Conservation (phyloP, 1,140 invertebrate species). For the Sarcophaga peregrina region DNA sequence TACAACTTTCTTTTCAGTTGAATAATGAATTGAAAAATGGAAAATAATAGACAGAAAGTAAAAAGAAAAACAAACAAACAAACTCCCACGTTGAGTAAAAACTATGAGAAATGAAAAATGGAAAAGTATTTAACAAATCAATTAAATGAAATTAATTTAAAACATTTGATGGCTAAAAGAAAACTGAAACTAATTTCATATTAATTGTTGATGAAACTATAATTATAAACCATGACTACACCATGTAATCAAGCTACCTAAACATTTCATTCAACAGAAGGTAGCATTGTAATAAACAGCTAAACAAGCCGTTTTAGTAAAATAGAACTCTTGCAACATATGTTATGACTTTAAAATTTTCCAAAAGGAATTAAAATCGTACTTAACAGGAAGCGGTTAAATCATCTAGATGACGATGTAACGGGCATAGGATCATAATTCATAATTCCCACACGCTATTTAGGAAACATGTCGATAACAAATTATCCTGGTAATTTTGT, state of each 20-base stretch:
- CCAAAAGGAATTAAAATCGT: background rate
- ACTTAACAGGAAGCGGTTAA: background rate
- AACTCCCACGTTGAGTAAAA: slow-evolving; percentile 31
- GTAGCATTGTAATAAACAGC: slow-evolving; percentile 25
- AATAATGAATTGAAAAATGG: too few species aligned
- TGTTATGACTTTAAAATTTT: slow-evolving; percentile 28
- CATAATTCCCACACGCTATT: background rate
- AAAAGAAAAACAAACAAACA: background rate
- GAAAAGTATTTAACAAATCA: slow-evolving; percentile 27
- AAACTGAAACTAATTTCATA: background rate
- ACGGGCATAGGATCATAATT: background rate
- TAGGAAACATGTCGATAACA: slow-evolving; percentile 9
- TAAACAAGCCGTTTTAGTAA: background rate
- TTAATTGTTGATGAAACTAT: slow-evolving; percentile 40
- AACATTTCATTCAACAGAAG: background rate
- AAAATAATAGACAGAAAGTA: too few species aligned
- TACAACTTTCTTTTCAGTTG: too few species aligned
- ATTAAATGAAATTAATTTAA: slow-evolving; percentile 35
- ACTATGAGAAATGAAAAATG: background rate
- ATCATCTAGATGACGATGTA: background rate
- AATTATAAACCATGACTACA: slow-evolving; percentile 29
- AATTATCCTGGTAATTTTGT: slow-evolving; percentile 37
- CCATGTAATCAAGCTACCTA: slow-evolving; percentile 37
- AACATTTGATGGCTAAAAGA: background rate
- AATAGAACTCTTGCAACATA: slow-evolving; percentile 8